Evolutionary conservation across 2,113 vertebrate genomes (phyloP), one percentile per base, ranked within the genome.

Genomic region (Lasiurus cinereus): DNA sequence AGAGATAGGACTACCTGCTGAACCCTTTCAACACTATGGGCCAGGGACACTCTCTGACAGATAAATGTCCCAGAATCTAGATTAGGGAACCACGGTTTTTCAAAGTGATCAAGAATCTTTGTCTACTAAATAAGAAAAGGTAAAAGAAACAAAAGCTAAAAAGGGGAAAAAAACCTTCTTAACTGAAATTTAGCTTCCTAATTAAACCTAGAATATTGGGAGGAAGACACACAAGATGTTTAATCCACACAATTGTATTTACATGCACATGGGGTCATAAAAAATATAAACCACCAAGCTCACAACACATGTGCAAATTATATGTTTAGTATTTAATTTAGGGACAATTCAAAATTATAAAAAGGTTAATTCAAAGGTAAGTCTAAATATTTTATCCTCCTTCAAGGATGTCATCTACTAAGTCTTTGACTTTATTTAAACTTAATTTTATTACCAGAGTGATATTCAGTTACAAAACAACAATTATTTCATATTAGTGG

Each of bases 371-470:
- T 74, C 24, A 48, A 89, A 89, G 87, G 29, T 19, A 74, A 78
- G 11, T 72, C 24, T 72, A 90, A 90, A 73, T 54, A 90, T 59
- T 91, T 85, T n/a, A 89, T 88, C 5, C 88, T 39, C 67, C 43
- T 80, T 52, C 18, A 62, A 85, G 24, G 43, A 56, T 70, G 43
- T 83, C 33, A 95, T 43, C 19, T 92, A 78, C 31, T 73, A 22
- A 83, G 11, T 59, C 67, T 66, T 59, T 82, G 6, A 43, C 74
- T 48, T 84, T 85, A 64, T 64, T 93, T 9, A 13, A 82, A 70
- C 15, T 8, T 73, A 66, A 92, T 82, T 85, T 82, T 88, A 88
- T 73, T 94, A 76, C 16, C 24, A n/a, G 46, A 50, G 29, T 50
- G 15, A 2, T 19, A n/a, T n/a, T 50, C 29, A 77, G 46, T 50